Percentiles rank a stretch among this genome's conserved stretches.
phyloP scores from a whole-genome alignment of 2,797 vertebrate species.

The Erethizon dorsatum region DNA sequence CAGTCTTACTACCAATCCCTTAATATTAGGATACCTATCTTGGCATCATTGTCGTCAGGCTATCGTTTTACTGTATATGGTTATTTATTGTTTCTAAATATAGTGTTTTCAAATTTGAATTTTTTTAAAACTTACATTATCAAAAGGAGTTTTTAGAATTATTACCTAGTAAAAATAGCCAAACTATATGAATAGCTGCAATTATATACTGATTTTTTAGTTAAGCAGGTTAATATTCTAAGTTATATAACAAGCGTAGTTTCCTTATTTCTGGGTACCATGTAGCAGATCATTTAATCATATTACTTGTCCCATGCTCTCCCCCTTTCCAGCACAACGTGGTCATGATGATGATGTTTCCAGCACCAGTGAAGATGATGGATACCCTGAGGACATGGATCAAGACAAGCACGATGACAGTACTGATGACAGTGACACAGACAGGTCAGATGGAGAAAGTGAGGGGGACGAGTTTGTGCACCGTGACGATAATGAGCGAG shows the following conservation, averaged over 20 bases:
- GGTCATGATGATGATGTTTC: slow-evolving; percentile 92
- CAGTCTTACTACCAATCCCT: not conserved
- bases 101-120: slow-evolving; percentile 12
- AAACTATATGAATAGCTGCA: not conserved
- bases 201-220: not conserved
- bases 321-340: slow-evolving; percentile 86
- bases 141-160: slow-evolving; percentile 13
- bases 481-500: slow-evolving; percentile 91
- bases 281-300: not conserved
- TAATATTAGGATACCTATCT: not conserved
- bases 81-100: not conserved
- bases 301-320: not conserved
- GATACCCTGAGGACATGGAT: slow-evolving; percentile 92
- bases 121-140: not conserved
- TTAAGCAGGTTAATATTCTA: not conserved
- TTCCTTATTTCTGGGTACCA: not conserved
- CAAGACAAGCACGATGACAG: slow-evolving; percentile 95
- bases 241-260: not conserved
- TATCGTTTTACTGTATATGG: not conserved
- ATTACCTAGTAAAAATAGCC: not conserved
- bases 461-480: slow-evolving; percentile 91
- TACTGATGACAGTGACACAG: slow-evolving; percentile 95
- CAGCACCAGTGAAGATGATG: slow-evolving; percentile 94
- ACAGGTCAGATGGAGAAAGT: slow-evolving; percentile 91
- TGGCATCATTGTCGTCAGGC: not conserved